These are phyloP conservation scores for Planococcus citri DNA, from an alignment of 1,140 invertebrate species.

Conservation along the genomic window DNA sequence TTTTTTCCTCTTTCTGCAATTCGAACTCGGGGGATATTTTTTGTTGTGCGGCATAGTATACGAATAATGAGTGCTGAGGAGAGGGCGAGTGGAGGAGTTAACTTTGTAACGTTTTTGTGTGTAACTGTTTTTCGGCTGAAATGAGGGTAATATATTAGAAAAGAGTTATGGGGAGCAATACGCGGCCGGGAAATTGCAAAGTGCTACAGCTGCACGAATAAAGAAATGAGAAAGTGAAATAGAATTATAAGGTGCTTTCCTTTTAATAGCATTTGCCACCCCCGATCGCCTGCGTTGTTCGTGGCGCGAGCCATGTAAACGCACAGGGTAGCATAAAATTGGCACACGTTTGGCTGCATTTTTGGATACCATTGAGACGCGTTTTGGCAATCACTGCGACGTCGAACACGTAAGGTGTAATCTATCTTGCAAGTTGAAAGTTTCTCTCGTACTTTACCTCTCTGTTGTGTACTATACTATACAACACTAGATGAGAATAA, in stretches of 20 bases:
- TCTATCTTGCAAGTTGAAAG: neutral
- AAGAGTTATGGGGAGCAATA: neutral
- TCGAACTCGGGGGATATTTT: neutral
- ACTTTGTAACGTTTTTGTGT: conserved; percentile 7
- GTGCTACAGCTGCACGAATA: conserved; percentile 5
- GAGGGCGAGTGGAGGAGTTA: neutral
- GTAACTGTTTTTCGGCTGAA: conserved; percentile 6
- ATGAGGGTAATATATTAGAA: neutral
- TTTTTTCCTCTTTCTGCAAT: neutral
- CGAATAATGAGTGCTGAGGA: neutral
- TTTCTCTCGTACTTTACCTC: no score
- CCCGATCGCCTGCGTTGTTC: neutral
- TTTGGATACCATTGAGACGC: no score
- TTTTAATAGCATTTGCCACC: neutral
- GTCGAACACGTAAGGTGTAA: neutral
- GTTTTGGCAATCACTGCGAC: conserved; percentile 3
- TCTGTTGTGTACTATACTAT: no score
- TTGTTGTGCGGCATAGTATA: neutral
- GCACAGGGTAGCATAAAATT: no score
- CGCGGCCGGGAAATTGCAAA: neutral
- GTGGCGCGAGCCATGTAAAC: no score
- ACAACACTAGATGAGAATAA: neutral
- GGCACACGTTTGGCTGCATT: no score
- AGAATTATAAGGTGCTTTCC: conserved; percentile 3
- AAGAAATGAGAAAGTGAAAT: conserved; percentile 7